Conservation (phyloP, 2,888 invertebrate species). For the Platerodrilus igneus region DNA sequence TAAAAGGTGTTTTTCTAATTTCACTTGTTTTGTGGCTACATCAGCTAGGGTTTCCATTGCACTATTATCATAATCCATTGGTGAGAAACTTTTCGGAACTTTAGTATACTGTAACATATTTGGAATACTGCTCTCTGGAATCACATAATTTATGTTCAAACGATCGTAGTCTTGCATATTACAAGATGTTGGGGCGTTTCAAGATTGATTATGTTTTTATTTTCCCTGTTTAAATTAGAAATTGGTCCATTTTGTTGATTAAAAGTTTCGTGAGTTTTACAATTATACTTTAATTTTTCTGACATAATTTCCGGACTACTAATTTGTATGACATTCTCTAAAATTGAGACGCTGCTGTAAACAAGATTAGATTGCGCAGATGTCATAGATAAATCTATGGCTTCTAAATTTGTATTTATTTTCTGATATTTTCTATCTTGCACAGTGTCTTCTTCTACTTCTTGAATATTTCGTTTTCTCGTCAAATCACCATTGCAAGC, state of each 20-base stretch:
- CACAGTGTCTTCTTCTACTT: slow-evolving; percentile 17
- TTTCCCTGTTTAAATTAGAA: slow-evolving; percentile 8
- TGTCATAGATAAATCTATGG: slow-evolving; percentile 41
- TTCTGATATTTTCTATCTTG: slow-evolving; percentile 35
- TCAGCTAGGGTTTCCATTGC: slow-evolving; percentile 49
- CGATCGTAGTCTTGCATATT: no score
- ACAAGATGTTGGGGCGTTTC: slow-evolving; percentile 7
- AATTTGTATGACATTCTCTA: slow-evolving; percentile 8
- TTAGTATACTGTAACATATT: slow-evolving; percentile 15
- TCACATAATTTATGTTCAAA: slow-evolving; percentile 25
- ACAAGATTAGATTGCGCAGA: no score
- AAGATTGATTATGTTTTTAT: slow-evolving; percentile 15
- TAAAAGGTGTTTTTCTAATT: slow-evolving; percentile 47
- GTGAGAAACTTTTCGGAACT: slow-evolving; percentile 15
- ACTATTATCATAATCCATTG: slow-evolving; percentile 43
- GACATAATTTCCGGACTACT: slow-evolving; percentile 4
- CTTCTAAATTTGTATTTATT: slow-evolving; percentile 36
- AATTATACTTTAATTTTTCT: background rate
- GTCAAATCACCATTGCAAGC: slow-evolving; percentile 16
- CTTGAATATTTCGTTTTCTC: slow-evolving; percentile 19
- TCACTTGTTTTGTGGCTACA: slow-evolving; percentile 46
- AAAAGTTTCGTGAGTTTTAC: slow-evolving; percentile 32
- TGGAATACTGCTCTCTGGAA: slow-evolving; percentile 18
- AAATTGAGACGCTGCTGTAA: no score
- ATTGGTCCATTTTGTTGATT: slow-evolving; percentile 11